phyloP scores from a whole-genome alignment of 2,888 invertebrate species.

The Noctua pronuba region DNA sequence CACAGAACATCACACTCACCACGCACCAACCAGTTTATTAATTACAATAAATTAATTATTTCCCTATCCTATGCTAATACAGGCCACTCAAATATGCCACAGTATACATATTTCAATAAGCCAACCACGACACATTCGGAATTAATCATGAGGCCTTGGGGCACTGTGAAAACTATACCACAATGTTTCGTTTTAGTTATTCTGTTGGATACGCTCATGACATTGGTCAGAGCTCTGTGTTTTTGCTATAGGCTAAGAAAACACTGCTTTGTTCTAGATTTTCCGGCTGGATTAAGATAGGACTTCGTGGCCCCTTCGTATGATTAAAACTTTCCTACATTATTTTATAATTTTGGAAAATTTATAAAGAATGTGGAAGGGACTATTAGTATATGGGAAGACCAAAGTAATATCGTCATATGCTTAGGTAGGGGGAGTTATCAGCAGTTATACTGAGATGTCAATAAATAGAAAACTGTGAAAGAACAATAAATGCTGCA shows the following conservation, averaged over 20 bases:
- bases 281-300: background rate
- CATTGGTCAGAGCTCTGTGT: background rate
- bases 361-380: background rate
- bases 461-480: background rate
- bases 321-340: background rate
- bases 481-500: background rate
- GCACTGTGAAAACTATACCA: conserved; percentile 44
- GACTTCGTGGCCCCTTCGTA: background rate
- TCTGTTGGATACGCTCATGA: conserved; percentile 21
- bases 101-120: conserved; percentile 55
- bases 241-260: conserved; percentile 11
- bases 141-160: conserved; percentile 55
- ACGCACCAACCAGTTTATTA: conserved; percentile 15
- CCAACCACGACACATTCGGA: conserved; percentile 48
- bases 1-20: background rate
- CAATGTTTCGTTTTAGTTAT: conserved; percentile 29
- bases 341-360: background rate
- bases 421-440: no score
- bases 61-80: conserved; percentile 26
- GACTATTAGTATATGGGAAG: background rate
- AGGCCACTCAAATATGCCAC: conserved; percentile 40
- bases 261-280: conserved; percentile 2
- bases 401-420: background rate
- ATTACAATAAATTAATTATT: conserved; percentile 46
- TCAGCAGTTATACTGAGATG: no score